Conservation (phyloP, 2,888 invertebrate genomes). For the Orthosia cruda region DNA sequence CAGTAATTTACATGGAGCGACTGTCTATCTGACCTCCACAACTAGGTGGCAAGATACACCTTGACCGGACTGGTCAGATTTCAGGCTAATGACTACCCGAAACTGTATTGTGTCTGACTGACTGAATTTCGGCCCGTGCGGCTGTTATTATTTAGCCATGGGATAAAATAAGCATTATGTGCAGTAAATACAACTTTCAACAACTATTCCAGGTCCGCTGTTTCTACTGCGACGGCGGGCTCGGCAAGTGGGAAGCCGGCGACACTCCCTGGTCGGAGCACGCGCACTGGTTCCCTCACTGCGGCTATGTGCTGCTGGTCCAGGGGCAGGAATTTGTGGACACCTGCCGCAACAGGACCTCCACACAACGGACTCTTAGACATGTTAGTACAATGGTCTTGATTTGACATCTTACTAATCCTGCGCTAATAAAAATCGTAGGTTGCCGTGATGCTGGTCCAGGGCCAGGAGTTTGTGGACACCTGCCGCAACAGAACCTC, state of each 20-base stretch:
- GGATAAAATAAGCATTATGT: no score
- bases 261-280: conserved; percentile 99
- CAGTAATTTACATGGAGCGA: no score
- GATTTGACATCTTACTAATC: no score
- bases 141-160: no score
- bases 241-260: conserved; percentile 97
- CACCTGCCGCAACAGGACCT: conserved; percentile 75
- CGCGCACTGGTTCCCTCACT: conserved; percentile 98
- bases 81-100: no score
- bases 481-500: conserved; percentile 75
- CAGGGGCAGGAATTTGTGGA: conserved; percentile 96
- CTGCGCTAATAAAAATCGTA: no score
- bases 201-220: conserved; percentile 93
- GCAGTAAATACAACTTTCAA: not conserved
- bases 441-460: conserved; percentile 93
- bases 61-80: no score
- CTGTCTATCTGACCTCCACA: no score
- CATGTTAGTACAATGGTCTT: conserved; percentile 28
- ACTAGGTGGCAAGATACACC: no score
- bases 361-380: conserved; percentile 76
- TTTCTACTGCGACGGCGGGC: conserved; percentile 98
- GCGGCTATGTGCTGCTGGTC: conserved; percentile 95
- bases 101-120: no score
- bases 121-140: no score
- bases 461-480: conserved; percentile 95